These are phyloP conservation scores for Drosophila peninsularis DNA, from an alignment of 2,888 invertebrate species.

Conservation along the genomic window DNA sequence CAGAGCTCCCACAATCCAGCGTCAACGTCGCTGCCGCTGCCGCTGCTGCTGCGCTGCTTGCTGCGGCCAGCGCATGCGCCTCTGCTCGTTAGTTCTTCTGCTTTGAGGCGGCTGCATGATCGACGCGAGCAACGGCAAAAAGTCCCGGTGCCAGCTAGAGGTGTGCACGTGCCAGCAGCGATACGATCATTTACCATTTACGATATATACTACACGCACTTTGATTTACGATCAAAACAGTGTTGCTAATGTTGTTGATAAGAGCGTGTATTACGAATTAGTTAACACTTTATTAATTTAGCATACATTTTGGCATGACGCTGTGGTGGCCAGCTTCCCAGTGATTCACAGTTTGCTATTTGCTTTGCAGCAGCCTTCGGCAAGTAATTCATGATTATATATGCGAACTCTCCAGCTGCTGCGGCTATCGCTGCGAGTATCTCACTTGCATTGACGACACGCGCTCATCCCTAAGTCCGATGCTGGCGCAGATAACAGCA, in stretches of 20 bases:
- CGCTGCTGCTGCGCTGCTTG: conserved; percentile 20
- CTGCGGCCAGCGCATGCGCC: conserved; percentile 4
- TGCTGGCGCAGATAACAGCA: conserved; percentile 44
- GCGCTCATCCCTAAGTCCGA: conserved; percentile 36
- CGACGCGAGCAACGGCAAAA: conserved; percentile 28
- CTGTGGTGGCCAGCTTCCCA: not conserved
- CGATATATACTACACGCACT: not conserved
- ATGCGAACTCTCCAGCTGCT: too few species aligned
- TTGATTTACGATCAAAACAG: not conserved
- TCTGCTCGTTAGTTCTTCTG: conserved; percentile 1
- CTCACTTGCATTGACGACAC: conserved; percentile 1
- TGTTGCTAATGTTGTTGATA: not conserved
- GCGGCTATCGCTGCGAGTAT: not conserved
- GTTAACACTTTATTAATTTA: not conserved
- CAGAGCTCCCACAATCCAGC: conserved; percentile 42
- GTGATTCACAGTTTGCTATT: not conserved
- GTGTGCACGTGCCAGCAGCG: conserved; percentile 26
- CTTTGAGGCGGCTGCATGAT: conserved; percentile 41
- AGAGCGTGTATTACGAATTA: not conserved
- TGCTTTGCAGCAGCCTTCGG: not conserved
- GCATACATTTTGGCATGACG: conserved; percentile 8
- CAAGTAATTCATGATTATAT: conserved; percentile 8
- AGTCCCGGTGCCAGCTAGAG: conserved; percentile 46
- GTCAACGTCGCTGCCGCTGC: conserved; percentile 20
- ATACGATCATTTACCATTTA: conserved; percentile 1